Conservation (phyloP, 92 coral and sea anemone genomes). For the Bergia puertoricense region DNA sequence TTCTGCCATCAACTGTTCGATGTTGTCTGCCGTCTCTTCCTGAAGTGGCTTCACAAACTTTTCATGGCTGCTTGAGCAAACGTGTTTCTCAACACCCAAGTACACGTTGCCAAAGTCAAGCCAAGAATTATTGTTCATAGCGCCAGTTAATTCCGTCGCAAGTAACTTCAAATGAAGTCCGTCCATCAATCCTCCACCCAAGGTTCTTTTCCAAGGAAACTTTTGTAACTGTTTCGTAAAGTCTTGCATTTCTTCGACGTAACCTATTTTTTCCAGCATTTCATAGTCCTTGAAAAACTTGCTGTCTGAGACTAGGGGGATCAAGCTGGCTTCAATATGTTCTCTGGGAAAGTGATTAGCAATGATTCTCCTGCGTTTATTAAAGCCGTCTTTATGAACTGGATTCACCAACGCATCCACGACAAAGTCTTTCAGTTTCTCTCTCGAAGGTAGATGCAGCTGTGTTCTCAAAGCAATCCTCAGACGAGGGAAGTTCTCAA, state of each 20-base stretch:
- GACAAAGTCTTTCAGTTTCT: conserved; percentile 46
- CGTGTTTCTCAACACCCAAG: conserved; percentile 51
- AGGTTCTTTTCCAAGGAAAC: conserved; percentile 44
- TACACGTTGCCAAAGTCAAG: conserved; percentile 56
- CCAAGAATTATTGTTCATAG: conserved; percentile 49
- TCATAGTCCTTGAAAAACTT: conserved; percentile 38
- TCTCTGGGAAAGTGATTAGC: conserved; percentile 46
- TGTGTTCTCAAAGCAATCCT: conserved; percentile 50
- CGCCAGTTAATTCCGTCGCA: conserved; percentile 34
- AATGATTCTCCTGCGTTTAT: conserved; percentile 42
- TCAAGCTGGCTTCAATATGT: conserved; percentile 50
- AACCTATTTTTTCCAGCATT: conserved; percentile 34
- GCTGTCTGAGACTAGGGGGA: conserved; percentile 36
- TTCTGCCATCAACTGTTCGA: conserved; percentile 8
- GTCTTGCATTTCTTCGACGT: conserved; percentile 28
- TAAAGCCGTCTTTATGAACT: conserved; percentile 36
- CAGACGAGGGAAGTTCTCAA: conserved; percentile 46
- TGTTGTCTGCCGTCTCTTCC: conserved; percentile 20
- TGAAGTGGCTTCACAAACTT: conserved; percentile 33
- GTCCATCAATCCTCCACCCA: conserved; percentile 57
- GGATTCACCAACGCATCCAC: conserved; percentile 28
- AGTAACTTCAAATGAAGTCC: conserved; percentile 50
- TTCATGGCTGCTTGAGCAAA: conserved; percentile 46
- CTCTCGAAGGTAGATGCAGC: conserved; percentile 59
- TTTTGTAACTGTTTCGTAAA: conserved; percentile 23